Evolutionary conservation across 2,797 vertebrate genomes (phyloP).

Genomic region (Mormyrus proboscirostris): DNA sequence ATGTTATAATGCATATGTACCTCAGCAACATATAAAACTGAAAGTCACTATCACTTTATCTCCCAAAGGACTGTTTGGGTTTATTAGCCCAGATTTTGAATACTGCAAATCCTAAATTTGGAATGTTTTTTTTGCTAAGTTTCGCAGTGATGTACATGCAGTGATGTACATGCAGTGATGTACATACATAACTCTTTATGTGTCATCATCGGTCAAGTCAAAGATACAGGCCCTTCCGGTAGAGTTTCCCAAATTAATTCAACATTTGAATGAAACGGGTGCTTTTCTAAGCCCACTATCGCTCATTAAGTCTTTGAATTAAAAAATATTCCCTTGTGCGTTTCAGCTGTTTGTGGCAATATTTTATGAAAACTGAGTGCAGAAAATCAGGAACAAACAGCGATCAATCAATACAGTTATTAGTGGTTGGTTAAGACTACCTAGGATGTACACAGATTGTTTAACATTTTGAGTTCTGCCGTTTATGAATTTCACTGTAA

Average conservation of each 20-base stretch:
- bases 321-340: not conserved
- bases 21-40: not conserved
- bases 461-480: not conserved
- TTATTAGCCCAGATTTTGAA: not conserved
- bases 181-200: not conserved
- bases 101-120: not conserved
- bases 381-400: not conserved
- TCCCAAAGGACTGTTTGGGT: not conserved
- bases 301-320: not conserved
- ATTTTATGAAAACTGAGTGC: not conserved
- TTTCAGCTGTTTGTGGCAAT: not conserved
- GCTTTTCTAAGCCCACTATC: not conserved
- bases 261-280: not conserved
- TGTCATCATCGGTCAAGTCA: not conserved
- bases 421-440: not conserved
- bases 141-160: not conserved
- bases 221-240: not conserved
- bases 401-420: not conserved
- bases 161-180: not conserved
- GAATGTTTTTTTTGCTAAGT: not conserved
- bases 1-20: not conserved
- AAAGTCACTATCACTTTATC: not conserved
- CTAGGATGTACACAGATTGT: not conserved
- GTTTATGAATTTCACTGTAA: constrained; percentile 1
- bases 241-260: not conserved